Percentiles rank a stretch among this genome's conserved stretches.
Evolutionary conservation across 1,140 invertebrate genomes (phyloP).

Genomic region (Bilobella aurantiaca): DNA sequence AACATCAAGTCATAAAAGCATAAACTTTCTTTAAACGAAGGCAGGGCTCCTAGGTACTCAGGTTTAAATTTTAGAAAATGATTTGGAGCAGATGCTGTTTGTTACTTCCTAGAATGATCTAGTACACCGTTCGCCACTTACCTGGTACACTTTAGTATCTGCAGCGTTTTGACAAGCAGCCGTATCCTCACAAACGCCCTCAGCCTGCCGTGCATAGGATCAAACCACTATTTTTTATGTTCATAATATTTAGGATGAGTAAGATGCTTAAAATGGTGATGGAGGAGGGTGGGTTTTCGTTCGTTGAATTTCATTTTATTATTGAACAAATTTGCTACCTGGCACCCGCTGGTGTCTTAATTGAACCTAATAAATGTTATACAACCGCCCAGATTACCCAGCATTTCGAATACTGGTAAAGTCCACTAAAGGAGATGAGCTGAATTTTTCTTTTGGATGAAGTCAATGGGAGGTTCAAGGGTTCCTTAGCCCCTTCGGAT

Average conservation of each 20-base stretch:
- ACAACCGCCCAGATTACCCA: not conserved
- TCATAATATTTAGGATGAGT: not conserved
- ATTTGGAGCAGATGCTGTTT: not conserved
- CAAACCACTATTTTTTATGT: too few species aligned
- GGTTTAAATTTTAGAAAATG: not conserved
- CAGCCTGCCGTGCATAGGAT: not conserved
- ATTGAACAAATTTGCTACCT: slow-evolving; percentile 2
- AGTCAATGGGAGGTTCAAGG: too few species aligned
- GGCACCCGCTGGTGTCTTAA: slow-evolving; percentile 7
- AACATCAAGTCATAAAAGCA: not conserved
- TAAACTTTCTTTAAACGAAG: not conserved
- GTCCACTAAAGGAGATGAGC: too few species aligned
- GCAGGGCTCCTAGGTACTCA: not conserved
- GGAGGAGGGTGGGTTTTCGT: not conserved
- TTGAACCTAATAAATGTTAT: slow-evolving; percentile 6
- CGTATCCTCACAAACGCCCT: not conserved
- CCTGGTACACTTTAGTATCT: not conserved
- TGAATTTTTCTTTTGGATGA: too few species aligned
- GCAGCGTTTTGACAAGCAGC: not conserved
- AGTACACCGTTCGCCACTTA: not conserved
- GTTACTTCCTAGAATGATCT: too few species aligned
- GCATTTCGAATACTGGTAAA: not conserved
- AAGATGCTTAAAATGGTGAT: not conserved
- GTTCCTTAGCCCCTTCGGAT: too few species aligned
- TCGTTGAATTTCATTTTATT: slow-evolving; percentile 10